phyloP scores from a whole-genome alignment of 2,113 vertebrate genomes.

The Chamaetylas fuelleborni region DNA sequence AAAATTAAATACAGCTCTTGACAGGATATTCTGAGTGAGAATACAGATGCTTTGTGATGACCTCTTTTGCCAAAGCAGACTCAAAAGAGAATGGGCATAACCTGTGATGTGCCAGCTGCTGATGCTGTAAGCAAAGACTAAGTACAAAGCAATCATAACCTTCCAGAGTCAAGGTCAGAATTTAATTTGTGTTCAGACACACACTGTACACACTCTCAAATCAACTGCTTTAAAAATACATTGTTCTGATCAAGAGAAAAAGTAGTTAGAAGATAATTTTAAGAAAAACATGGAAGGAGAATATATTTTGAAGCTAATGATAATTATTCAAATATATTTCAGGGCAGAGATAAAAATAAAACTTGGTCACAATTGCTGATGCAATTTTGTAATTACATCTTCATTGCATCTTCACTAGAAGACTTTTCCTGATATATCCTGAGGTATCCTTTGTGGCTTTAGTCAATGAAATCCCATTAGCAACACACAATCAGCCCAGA shows the following conservation, averaged over 20 bases:
- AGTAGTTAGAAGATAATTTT: not conserved
- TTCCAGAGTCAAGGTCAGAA: not conserved
- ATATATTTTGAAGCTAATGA: not conserved
- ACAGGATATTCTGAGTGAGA: not conserved
- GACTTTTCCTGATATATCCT: not conserved
- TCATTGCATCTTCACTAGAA: not conserved
- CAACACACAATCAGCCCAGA: not conserved
- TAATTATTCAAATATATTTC: not conserved
- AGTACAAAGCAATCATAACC: not conserved
- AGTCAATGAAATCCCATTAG: not conserved
- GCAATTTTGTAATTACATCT: not conserved
- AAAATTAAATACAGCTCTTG: constrained; percentile 10
- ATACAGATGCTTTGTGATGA: not conserved
- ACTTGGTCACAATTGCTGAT: not conserved
- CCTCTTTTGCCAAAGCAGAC: not conserved
- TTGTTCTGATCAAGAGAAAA: not conserved
- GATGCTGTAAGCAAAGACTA: not conserved
- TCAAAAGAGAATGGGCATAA: not conserved
- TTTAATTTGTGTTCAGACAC: not conserved
- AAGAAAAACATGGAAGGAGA: not conserved
- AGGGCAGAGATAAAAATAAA: not conserved
- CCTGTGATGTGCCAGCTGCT: not conserved
- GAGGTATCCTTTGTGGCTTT: not conserved
- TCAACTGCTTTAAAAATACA: not conserved
- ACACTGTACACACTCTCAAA: not conserved